Evolutionary conservation across 2,888 invertebrate species (phyloP), one percentile per base, ranked within the genome.

Genomic region (Steinernema hermaphroditum): DNA sequence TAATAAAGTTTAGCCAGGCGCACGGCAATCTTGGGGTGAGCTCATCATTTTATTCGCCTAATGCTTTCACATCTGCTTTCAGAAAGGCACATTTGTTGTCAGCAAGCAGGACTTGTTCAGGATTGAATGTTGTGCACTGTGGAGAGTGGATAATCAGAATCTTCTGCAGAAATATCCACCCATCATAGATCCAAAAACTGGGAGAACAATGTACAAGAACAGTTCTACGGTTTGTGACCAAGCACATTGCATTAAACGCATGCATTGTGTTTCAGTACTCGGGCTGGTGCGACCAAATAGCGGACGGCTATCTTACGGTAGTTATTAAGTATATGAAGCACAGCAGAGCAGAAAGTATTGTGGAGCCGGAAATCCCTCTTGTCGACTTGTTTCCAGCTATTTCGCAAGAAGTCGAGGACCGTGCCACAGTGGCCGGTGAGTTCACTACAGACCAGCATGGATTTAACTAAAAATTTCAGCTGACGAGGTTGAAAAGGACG

Each of bases 71-170:
- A n/a, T n/a, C n/a, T n/a, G n/a, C n/a, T 70, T 81, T 71, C 78
- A 83, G 79, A 85, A 85, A 76, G 85, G 85, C 19, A 81, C 82
- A 16, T 86, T 86, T 75, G 81, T 86, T 9, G 82, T 86, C 8
- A 76, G 77, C 72, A 86, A 86, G 72, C 70, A 77, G 2, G 86
- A 86, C 70, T 54, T 84, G 2, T 75, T 80, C 37, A 80, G 78
- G 50, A 62, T 62, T 12, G 73, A 76, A 16, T 82, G 85, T 68
- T 85, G 85, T 57, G 81, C 85, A 0, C 77, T 86, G 16, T 86
- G 86, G 86, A 75, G 80, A 44, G 84, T 86, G 8, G 86, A 86
- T 76, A 86, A 83, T 73, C 85, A 85, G 74, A 86, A 85, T 73
- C 77, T 86, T 50, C 78, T 86, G 14, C 86, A 86, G 75, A 86